Conservation (phyloP, 1,140 invertebrate genomes). For the Bombus breviceps region DNA sequence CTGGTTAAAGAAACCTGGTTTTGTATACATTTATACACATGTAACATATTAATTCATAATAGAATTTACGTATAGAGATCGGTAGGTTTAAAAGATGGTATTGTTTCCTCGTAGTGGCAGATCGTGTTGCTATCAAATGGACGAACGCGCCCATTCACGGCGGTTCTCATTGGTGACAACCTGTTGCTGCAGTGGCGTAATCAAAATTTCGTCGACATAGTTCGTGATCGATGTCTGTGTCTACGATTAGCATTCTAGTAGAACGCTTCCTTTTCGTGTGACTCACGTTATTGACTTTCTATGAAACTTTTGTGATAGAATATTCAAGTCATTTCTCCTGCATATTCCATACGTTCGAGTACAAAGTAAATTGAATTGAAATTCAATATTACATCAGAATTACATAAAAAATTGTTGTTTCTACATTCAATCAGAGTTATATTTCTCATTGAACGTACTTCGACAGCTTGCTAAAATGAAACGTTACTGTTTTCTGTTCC, state of each 20-base stretch:
- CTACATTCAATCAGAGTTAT: too few relatives aligned
- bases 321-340: too few relatives aligned
- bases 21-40: neutral
- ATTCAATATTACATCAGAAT: too few relatives aligned
- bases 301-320: too few relatives aligned
- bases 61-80: neutral
- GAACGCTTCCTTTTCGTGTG: neutral
- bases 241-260: neutral
- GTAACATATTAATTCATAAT: neutral
- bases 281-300: neutral
- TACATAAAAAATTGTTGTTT: too few relatives aligned
- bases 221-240: neutral
- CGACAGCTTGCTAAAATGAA: too few relatives aligned
- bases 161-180: constrained; percentile 66
- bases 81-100: constrained; percentile 36
- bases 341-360: too few relatives aligned
- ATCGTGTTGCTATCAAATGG: constrained; percentile 51
- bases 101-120: constrained; percentile 21
- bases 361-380: too few relatives aligned
- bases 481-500: too few relatives aligned
- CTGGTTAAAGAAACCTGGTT: neutral
- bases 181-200: constrained; percentile 67
- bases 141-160: constrained; percentile 61
- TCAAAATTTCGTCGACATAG: constrained; percentile 29
- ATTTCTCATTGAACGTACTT: too few relatives aligned